Evolutionary conservation across 2,888 invertebrate genomes (phyloP).

Genomic region (Drosophila sordidula): DNA sequence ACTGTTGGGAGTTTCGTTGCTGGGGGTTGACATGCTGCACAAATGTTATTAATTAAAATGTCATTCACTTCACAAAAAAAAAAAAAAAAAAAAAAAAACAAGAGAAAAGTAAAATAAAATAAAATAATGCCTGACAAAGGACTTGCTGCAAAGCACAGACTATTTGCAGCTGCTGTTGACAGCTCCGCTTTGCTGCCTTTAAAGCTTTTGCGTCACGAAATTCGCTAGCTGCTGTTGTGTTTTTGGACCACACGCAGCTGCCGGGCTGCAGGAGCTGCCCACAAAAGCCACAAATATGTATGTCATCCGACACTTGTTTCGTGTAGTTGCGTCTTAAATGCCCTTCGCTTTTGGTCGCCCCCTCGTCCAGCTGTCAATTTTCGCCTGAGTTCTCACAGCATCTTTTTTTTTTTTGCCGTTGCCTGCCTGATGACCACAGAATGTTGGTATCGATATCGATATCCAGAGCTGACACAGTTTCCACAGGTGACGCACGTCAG

Average conservation of each 20-base stretch:
- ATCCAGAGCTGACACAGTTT: slow-evolving; percentile 52
- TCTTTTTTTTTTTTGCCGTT: slow-evolving; percentile 30
- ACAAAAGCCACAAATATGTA: slow-evolving; percentile 75
- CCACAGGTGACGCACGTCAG: slow-evolving; percentile 44
- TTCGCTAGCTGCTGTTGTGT: slow-evolving; percentile 8
- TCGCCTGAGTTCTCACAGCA: slow-evolving; percentile 37
- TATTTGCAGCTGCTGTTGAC: slow-evolving; percentile 73
- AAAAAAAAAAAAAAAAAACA: neutral
- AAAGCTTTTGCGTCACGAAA: slow-evolving; percentile 29
- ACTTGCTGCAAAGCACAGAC: slow-evolving; percentile 37
- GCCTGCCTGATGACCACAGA: slow-evolving; percentile 56
- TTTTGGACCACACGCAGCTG: slow-evolving; percentile 69
- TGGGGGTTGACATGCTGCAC: slow-evolving; percentile 46
- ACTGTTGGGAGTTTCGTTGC: slow-evolving; percentile 1
- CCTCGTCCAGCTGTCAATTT: slow-evolving; percentile 70
- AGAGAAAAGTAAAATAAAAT: too few relatives aligned
- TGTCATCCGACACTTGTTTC: slow-evolving; percentile 56
- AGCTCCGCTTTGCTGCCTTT: slow-evolving; percentile 54
- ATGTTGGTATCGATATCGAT: slow-evolving; percentile 50
- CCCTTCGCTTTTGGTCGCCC: slow-evolving; percentile 66
- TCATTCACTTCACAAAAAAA: slow-evolving; percentile 74
- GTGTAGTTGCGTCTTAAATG: slow-evolving; percentile 53
- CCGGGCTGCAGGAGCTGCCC: slow-evolving; percentile 34
- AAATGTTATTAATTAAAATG: slow-evolving; percentile 84
- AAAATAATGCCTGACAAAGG: slow-evolving; percentile 49